These are phyloP conservation scores for Ameiurus melas DNA, from an alignment of 2,113 vertebrate species.

Conservation along the genomic window DNA sequence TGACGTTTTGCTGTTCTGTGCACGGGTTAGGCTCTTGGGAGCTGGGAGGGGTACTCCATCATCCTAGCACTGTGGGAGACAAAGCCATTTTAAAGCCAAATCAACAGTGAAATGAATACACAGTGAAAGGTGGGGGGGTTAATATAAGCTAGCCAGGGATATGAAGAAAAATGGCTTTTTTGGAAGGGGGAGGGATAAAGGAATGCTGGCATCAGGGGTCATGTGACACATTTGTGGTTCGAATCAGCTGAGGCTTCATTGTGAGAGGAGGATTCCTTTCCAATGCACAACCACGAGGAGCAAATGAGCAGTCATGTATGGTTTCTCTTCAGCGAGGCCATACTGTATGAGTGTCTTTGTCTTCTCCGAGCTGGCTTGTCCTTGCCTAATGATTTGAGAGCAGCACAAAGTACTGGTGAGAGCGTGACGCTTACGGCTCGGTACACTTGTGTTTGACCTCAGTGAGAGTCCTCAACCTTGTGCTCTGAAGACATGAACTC, in stretches of 20 bases:
- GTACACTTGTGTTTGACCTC: conserved; percentile 97
- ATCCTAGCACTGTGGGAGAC: conserved; percentile 59
- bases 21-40: conserved; percentile 99
- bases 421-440: conserved; percentile 89
- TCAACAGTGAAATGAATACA: conserved; percentile 49
- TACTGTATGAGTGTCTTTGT: conserved; percentile 29
- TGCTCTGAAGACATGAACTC: conserved; percentile 42
- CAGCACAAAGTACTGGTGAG: conserved; percentile 87
- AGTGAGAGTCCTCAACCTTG: conserved; percentile 76
- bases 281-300: conserved; percentile 13
- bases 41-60: conserved; percentile 90
- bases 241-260: conserved; percentile 54
- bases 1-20: conserved; percentile 98
- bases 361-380: conserved; percentile 29
- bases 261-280: conserved; percentile 47
- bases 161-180: conserved; percentile 47
- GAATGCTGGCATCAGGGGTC: conserved; percentile 57
- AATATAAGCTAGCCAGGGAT: conserved; percentile 62
- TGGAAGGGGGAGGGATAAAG: conserved; percentile 22
- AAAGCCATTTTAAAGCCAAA: conserved; percentile 44
- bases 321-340: conserved; percentile 3
- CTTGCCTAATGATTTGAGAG: conserved; percentile 79
- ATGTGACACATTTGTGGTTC: conserved; percentile 58
- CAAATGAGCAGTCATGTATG: conserved; percentile 24
- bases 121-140: conserved; percentile 25